Evolutionary conservation across 2,797 vertebrate species (phyloP).

Genomic region (Cercopithecus mitis): DNA sequence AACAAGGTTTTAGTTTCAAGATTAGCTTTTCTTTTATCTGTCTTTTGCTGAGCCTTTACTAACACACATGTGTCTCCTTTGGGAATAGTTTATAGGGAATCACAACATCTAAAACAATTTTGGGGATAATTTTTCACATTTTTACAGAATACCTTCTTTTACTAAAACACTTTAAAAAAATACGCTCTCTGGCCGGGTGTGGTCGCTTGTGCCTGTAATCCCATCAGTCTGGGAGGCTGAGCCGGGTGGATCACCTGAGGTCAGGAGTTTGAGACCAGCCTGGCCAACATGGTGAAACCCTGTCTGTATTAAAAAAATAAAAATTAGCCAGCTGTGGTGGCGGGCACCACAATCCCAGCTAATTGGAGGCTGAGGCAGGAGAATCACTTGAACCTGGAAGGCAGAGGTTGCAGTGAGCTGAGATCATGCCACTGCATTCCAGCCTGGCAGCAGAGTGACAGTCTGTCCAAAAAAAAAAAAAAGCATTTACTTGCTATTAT

Average conservation of each 20-base stretch:
- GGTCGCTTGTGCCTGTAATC: too few relatives aligned
- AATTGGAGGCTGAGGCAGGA: not conserved
- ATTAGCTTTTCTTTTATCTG: conserved; percentile 36
- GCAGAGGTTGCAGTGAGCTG: not conserved
- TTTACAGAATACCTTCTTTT: not conserved
- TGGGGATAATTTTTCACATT: conserved; percentile 26
- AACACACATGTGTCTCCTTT: not conserved
- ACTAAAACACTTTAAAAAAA: conserved; percentile 41
- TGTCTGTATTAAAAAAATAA: too few relatives aligned
- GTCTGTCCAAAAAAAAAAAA: not conserved
- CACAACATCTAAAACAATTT: conserved; percentile 40
- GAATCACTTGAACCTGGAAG: not conserved
- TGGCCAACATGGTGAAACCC: too few relatives aligned
- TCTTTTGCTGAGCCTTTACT: conserved; percentile 21
- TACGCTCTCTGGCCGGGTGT: not conserved
- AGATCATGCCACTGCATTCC: not conserved
- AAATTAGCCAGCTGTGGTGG: too few relatives aligned
- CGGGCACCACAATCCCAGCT: not conserved
- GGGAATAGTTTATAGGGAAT: conserved; percentile 5
- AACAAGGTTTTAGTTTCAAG: conserved; percentile 36
- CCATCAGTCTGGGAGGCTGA: too few relatives aligned
- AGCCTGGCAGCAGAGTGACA: not conserved
- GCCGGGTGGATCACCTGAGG: too few relatives aligned
- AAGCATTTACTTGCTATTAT: not conserved
- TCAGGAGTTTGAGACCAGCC: too few relatives aligned